These are phyloP conservation scores for Falco berigora DNA, from an alignment of 2,797 vertebrate species.

Conservation along the genomic window DNA sequence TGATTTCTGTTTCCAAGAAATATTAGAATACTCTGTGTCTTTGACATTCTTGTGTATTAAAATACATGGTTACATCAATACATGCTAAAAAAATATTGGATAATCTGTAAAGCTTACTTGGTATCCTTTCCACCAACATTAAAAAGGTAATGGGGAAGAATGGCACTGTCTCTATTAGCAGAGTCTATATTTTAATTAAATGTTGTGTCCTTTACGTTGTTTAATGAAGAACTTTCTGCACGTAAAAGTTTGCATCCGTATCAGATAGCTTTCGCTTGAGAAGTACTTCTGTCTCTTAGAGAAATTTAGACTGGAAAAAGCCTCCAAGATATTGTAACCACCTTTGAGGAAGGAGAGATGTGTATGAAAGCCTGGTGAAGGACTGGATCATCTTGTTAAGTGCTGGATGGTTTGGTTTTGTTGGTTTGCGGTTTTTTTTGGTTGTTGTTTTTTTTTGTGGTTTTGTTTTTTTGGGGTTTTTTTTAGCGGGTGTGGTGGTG, in stretches of 20 bases:
- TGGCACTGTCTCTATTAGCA: neutral
- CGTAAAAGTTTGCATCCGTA: neutral
- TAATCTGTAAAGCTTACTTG: neutral
- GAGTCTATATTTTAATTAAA: neutral
- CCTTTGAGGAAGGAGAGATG: neutral
- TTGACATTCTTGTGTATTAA: neutral
- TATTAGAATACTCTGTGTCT: neutral
- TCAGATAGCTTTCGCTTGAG: neutral
- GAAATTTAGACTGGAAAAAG: neutral
- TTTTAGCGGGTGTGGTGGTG: too few relatives aligned
- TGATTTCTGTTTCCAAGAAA: neutral
- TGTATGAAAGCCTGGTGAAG: neutral
- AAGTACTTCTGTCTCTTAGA: neutral
- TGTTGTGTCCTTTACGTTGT: neutral
- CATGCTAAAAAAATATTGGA: neutral
- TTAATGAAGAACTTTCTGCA: neutral
- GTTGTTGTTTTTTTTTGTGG: too few relatives aligned
- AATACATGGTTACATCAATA: neutral
- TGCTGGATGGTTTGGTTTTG: neutral
- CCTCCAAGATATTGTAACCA: neutral
- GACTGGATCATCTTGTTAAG: neutral
- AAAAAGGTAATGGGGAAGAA: neutral
- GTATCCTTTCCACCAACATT: neutral
- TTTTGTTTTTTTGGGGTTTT: too few relatives aligned
- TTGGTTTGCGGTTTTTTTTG: neutral